phyloP scores from a whole-genome alignment of 2,888 invertebrate genomes.

The Syritta pipiens region DNA sequence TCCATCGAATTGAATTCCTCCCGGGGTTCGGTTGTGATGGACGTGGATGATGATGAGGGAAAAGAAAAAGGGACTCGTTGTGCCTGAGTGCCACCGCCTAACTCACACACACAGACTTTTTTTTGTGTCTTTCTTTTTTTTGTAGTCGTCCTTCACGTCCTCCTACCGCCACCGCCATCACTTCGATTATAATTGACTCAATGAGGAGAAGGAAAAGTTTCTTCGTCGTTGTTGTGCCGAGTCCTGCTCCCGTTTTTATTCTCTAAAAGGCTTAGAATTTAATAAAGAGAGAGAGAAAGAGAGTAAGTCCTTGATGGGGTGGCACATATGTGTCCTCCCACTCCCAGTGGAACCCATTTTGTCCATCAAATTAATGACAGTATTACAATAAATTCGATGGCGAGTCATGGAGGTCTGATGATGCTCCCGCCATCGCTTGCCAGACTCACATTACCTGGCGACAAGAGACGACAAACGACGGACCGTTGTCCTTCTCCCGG shows the following conservation, averaged over 20 bases:
- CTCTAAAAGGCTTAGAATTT: slow-evolving; percentile 52
- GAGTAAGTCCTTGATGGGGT: no score
- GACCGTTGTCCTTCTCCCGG: not conserved
- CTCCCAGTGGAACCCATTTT: slow-evolving; percentile 47
- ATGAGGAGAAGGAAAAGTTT: slow-evolving; percentile 37
- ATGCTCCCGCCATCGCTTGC: no score
- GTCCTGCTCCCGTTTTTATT: slow-evolving; percentile 2
- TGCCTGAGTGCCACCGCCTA: not conserved
- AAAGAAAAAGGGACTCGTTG: slow-evolving; percentile 7
- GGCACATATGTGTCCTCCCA: slow-evolving; percentile 32
- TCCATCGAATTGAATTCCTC: slow-evolving; percentile 47
- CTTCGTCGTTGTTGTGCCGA: slow-evolving; percentile 4
- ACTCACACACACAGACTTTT: not conserved
- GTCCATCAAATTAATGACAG: slow-evolving; percentile 60
- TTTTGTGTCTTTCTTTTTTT: not conserved
- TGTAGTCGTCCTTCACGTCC: not conserved
- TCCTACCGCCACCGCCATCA: not conserved
- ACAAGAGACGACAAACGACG: no score
- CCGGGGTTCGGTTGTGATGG: slow-evolving; percentile 14
- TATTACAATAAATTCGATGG: slow-evolving; percentile 57
- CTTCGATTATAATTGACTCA: slow-evolving; percentile 46
- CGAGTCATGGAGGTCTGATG: no score
- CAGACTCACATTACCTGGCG: slow-evolving; percentile 46
- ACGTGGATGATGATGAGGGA: not conserved
- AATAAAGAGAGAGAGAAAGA: no score